Percentiles rank a stretch among this genome's conserved stretches.
phyloP scores from a whole-genome alignment of 2,113 vertebrate species.

The Microcebus jonahi region DNA sequence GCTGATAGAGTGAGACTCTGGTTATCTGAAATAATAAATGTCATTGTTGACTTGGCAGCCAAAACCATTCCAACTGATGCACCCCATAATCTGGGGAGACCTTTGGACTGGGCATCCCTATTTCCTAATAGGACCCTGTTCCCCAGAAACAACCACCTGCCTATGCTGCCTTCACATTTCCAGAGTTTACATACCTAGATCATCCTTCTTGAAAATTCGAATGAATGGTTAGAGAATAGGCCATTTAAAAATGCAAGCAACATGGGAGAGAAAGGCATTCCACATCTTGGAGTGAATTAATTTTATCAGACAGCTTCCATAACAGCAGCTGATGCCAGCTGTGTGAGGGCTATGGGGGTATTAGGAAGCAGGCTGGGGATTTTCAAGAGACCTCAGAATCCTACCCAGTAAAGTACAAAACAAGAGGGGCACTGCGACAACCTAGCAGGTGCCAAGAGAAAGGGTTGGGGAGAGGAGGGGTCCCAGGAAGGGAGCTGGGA shows the following conservation, averaged over 20 bases:
- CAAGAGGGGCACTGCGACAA: neutral
- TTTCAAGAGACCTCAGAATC: neutral
- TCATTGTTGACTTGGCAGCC: neutral
- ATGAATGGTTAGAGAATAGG: neutral
- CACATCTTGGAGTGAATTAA: neutral
- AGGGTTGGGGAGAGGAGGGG: too few species aligned
- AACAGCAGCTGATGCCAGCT: neutral
- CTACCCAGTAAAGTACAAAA: neutral
- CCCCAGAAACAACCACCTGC: neutral
- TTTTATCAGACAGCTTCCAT: neutral
- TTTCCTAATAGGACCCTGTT: neutral
- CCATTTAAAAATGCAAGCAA: conserved; percentile 1
- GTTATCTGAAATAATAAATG: neutral
- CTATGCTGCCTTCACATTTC: neutral
- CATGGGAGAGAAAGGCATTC: neutral
- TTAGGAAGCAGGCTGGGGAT: neutral
- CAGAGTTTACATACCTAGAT: neutral
- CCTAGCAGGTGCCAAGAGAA: neutral
- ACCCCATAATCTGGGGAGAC: neutral
- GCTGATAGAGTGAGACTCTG: neutral
- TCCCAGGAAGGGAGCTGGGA: neutral
- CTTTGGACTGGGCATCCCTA: neutral
- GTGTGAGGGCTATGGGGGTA: neutral
- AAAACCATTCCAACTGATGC: neutral
- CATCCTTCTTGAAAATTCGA: conserved; percentile 7